Evolutionary conservation across 2,888 invertebrate genomes (phyloP), one percentile per base, ranked within the genome.

Genomic region (Spicauda simplicius): DNA sequence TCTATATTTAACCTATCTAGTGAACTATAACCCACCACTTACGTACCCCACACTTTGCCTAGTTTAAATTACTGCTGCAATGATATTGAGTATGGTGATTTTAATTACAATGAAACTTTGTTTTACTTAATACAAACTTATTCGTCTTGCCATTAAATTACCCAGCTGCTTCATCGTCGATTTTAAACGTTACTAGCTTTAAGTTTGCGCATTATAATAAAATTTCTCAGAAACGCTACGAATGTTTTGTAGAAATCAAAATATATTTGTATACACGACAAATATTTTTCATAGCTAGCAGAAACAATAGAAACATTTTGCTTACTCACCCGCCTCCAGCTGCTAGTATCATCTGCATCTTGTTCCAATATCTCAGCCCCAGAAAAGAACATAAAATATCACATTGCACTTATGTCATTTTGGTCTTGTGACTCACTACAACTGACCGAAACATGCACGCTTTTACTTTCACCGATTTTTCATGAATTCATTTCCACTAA

Each of bases 261-360:
- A 25, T 5, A 25, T 5, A 25, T 33, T 41, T 41, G 41, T 25
- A 25, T 25, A 25, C 25, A 41, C 1, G 1, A 14, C 41, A 41
- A 14, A 41, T 14, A 41, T 41, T 41, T 14, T 11, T 41, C 41
- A 14, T 11, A 14, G 1, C 14, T 41, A 41, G 41, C 12, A 41
- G 2, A 14, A 41, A 41, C 12, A 41, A 41, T 14, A 41, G 14
- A 14, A 41, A 41, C 14, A 41, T 14, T 14, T 41, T 41, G 41
- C 41, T 33, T 19, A 58, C 64, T 64, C n/a, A 64, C 64, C 64
- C 64, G 57, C 64, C 64, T 7, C 94, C 94, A 75, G 93, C 94
- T 62, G 88, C 93, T 75, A 94, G 80, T 78, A 94, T 94, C 94
- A 94, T 94, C 91, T 94, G 94, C 94, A 94, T 94, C 71, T 77